These are phyloP conservation scores for Drosophila atripex DNA, from an alignment of 2,888 invertebrate genomes.

Conservation along the genomic window DNA sequence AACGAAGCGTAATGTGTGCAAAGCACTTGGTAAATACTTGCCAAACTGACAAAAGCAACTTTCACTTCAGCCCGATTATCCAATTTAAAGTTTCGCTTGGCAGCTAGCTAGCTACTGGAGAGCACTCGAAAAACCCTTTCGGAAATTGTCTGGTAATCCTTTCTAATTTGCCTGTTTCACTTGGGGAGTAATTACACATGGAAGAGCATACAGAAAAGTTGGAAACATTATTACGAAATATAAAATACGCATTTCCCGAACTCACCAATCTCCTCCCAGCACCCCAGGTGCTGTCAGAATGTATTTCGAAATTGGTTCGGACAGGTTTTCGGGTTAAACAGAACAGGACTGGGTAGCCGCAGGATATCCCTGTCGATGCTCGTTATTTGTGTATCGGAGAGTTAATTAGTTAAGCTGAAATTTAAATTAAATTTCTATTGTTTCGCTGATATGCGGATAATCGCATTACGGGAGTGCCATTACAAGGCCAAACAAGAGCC, in stretches of 20 bases:
- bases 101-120: constrained; percentile 8
- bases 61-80: constrained; percentile 61
- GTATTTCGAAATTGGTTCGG: background rate
- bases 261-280: background rate
- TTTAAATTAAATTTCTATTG: constrained; percentile 39
- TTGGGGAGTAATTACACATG: background rate
- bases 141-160: constrained; percentile 29
- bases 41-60: constrained; percentile 63
- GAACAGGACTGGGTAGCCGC: background rate
- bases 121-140: constrained; percentile 33
- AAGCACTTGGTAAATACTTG: constrained; percentile 69
- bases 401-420: constrained; percentile 36
- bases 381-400: constrained; percentile 12
- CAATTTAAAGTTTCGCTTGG: constrained; percentile 59
- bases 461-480: constrained; percentile 22
- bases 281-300: background rate
- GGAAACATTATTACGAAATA: background rate
- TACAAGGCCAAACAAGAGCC: constrained; percentile 23
- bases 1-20: constrained; percentile 57
- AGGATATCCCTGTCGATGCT: background rate
- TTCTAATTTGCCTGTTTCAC: constrained; percentile 37
- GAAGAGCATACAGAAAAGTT: background rate
- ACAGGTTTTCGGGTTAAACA: background rate
- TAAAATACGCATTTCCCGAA: background rate
- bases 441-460: constrained; percentile 23